Conservation (phyloP, 2,113 vertebrate species). For the Spermophilus dauricus region DNA sequence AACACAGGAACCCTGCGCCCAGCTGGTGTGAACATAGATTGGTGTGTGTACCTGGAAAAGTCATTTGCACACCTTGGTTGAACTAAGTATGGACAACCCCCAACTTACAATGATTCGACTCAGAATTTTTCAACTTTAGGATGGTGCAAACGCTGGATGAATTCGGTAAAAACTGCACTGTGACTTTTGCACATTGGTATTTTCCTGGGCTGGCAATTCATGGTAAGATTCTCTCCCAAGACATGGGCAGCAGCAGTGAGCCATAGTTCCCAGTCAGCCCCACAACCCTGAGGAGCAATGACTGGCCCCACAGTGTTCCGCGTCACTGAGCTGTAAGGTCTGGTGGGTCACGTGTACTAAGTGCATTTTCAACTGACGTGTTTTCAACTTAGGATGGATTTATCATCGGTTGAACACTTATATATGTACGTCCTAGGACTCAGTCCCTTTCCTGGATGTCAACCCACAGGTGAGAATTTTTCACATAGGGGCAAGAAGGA, state of each 20-base stretch:
- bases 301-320: neutral
- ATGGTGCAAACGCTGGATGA: neutral
- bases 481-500: no score
- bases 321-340: no score
- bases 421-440: accelerated
- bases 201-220: neutral
- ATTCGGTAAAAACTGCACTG: neutral
- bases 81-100: neutral
- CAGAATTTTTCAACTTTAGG: neutral
- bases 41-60: neutral
- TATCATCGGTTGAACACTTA: no score
- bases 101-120: neutral
- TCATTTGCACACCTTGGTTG: no score
- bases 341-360: no score
- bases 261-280: neutral
- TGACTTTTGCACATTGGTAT: neutral
- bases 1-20: neutral
- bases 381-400: neutral
- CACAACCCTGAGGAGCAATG: no score
- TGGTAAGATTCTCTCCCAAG: accelerated
- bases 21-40: neutral
- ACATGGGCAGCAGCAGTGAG: neutral
- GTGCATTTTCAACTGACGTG: neutral
- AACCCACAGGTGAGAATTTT: no score
- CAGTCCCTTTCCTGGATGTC: neutral